Evolutionary conservation across 2,888 invertebrate species (phyloP), one percentile per base, ranked within the genome.

Genomic region (Tachina lurida): DNA sequence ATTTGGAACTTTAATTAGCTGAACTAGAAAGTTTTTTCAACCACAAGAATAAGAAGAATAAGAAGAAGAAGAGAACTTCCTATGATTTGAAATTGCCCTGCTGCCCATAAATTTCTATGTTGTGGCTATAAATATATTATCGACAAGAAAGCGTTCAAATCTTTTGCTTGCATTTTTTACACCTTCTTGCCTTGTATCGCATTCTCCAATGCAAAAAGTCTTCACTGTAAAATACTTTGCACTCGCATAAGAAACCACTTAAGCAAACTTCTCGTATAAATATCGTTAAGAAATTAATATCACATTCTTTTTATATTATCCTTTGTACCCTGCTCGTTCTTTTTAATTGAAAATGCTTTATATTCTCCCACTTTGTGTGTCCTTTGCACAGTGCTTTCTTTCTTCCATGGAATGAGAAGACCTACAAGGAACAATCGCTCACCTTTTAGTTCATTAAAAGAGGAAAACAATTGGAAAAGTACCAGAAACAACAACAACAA

Each of bases 201-300:
- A 31, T 31, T 5, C 31, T 31, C 31, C 31, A 31, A 31, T 31
- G 31, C 31, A 31, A 31, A 31, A 7, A 31, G 31, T 31, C 7
- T 31, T 7, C 7, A 31, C 31, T 31, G 31, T 7, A 31, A 31
- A 5, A 31, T 31, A 7, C 31, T 31, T 5, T 31, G 5, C 7
- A 31, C 31, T 31, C 31, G 31, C 31, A 31, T 31, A 31, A 31
- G 31, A 70, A 67, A 68, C 52, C 41, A 45, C 74, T 68, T 47
- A 41, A 31, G 62, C 62, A 74, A 63, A 80, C 76, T 73, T 43
- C 47, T 22, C 47, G 65, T 22, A 71, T 68, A 80, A 84, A 81
- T 54, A 68, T 56, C 56, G 56, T 62, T 73, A 73, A 41, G 47
- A 80, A 71, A 75, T 76, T 58, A 76, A 84, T 81, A 58, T 77